Conservation (phyloP, 2,797 vertebrate genomes). For the Eleutherodactylus coqui region DNA sequence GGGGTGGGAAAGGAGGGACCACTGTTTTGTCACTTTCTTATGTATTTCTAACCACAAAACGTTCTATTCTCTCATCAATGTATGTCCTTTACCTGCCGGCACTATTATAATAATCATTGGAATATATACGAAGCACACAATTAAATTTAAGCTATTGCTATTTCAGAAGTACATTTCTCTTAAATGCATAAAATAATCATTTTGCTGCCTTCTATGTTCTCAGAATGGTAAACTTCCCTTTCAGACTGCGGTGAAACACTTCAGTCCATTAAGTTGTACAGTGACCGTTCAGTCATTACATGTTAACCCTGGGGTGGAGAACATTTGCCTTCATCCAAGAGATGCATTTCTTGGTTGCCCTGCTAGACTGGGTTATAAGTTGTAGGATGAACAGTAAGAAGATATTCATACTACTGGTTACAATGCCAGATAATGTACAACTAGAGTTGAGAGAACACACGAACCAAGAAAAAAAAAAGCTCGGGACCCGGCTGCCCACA, state of each 20-base stretch:
- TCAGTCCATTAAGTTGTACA: conserved; percentile 23
- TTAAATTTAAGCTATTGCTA: background rate
- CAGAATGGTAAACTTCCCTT: background rate
- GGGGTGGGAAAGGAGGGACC: too few relatives aligned
- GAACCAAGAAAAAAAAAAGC: too few relatives aligned
- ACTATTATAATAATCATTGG: background rate
- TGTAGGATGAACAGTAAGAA: background rate
- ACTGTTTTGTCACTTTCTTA: too few relatives aligned
- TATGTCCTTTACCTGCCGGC: background rate
- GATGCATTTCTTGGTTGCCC: conserved; percentile 4
- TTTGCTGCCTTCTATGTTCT: background rate
- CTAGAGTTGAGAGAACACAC: too few relatives aligned
- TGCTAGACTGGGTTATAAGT: background rate
- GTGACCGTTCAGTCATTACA: conserved; percentile 30
- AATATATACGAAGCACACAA: background rate
- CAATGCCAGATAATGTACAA: too few relatives aligned
- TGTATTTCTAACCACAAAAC: background rate
- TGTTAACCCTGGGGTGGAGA: conserved; percentile 32
- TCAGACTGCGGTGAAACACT: conserved; percentile 36
- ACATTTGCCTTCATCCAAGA: conserved; percentile 13
- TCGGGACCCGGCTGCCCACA: too few relatives aligned
- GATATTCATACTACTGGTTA: too few relatives aligned
- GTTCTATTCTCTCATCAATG: background rate
- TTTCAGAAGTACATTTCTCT: too few relatives aligned
- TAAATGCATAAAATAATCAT: background rate